These are phyloP conservation scores for Leucophenga maculata DNA, from an alignment of 2,888 invertebrate species.

Conservation along the genomic window DNA sequence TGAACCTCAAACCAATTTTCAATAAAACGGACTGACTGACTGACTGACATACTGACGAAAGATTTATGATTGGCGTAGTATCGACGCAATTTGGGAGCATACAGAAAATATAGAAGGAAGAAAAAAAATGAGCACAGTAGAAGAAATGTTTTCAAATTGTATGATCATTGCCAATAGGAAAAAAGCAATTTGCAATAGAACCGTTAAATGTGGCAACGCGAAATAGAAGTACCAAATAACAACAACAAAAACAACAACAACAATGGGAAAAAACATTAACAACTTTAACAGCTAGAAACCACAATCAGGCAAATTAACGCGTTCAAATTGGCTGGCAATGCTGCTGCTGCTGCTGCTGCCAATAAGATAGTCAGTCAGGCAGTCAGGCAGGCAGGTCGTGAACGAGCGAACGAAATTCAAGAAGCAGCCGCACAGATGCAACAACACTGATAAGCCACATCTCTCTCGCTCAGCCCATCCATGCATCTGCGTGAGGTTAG, in stretches of 20 bases:
- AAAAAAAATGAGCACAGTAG: slow-evolving; percentile 10
- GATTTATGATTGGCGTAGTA: slow-evolving; percentile 51
- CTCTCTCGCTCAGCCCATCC: too few relatives aligned
- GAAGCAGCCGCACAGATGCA: not conserved
- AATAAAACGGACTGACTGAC: not conserved
- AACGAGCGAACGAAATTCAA: too few relatives aligned
- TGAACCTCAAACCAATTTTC: not conserved
- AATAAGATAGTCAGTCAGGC: slow-evolving; percentile 57
- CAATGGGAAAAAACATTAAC: slow-evolving; percentile 31
- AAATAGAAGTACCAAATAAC: slow-evolving; percentile 32
- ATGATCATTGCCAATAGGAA: slow-evolving; percentile 16
- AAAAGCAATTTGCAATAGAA: slow-evolving; percentile 62
- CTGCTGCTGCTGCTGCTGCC: slow-evolving; percentile 28
- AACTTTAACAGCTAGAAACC: slow-evolving; percentile 18
- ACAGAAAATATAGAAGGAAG: slow-evolving; percentile 33
- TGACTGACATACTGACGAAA: slow-evolving; percentile 3
- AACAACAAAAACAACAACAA: slow-evolving; percentile 33
- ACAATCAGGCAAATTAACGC: slow-evolving; percentile 24
- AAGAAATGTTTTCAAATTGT: not conserved
- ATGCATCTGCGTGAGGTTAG: slow-evolving; percentile 21
- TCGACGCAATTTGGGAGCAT: slow-evolving; percentile 39
- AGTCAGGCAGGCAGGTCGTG: slow-evolving; percentile 33
- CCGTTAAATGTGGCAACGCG: slow-evolving; percentile 53
- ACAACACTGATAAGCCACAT: not conserved
- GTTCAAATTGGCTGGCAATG: slow-evolving; percentile 12